These are phyloP conservation scores for Hydra vulgaris DNA, from an alignment of 30 jellyfish, hydroid and myxozoan genomes.

Conservation along the genomic window DNA sequence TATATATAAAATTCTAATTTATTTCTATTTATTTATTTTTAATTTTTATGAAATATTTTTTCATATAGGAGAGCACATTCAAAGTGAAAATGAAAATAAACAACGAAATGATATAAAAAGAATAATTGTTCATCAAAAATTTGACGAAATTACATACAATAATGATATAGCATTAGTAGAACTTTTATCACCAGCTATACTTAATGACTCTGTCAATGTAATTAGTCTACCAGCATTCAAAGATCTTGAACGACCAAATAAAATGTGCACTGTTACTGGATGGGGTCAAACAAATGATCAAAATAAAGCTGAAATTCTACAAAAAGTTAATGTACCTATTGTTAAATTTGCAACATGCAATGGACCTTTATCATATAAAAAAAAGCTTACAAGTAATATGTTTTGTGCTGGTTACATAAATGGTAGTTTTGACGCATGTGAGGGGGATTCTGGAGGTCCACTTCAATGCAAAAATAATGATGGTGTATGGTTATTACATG, in stretches of 20 bases:
- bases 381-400: constrained; percentile 59
- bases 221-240: constrained; percentile 55
- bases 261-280: constrained; percentile 73
- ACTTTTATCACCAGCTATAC: constrained; percentile 42
- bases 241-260: constrained; percentile 45
- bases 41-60: too few species aligned
- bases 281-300: constrained; percentile 78
- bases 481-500: constrained; percentile 60
- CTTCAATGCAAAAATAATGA: constrained; percentile 49
- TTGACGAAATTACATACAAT: constrained; percentile 54
- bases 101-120: constrained; percentile 40
- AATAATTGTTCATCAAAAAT: constrained; percentile 45
- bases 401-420: constrained; percentile 82
- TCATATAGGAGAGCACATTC: constrained; percentile 28
- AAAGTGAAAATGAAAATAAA: constrained; percentile 6
- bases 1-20: too few species aligned
- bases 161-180: constrained; percentile 67
- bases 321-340: constrained; percentile 75
- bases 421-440: constrained; percentile 25
- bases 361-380: constrained; percentile 45
- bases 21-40: too few species aligned
- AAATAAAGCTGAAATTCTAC: constrained; percentile 29
- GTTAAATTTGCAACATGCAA: constrained; percentile 44
- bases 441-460: constrained; percentile 95
- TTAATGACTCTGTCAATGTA: constrained; percentile 57